Percentiles rank a stretch among this genome's conserved stretches.
phyloP scores from a whole-genome alignment of 2,113 vertebrate genomes.

The Illadopsis cleaveri region DNA sequence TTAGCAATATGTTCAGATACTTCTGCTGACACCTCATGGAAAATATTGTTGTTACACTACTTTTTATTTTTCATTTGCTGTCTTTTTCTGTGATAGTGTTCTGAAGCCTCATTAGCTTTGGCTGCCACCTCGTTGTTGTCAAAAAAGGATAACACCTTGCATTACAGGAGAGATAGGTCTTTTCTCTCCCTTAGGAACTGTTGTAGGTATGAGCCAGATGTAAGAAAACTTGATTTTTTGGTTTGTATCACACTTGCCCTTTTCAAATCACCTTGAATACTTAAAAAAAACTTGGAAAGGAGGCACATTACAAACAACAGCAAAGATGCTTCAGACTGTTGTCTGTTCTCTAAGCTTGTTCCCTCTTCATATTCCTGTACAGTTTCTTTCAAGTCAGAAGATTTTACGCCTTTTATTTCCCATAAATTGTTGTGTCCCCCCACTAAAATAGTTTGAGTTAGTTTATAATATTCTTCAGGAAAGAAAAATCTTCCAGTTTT shows the following conservation, averaged over 20 bases:
- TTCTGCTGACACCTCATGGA: slow-evolving; percentile 53
- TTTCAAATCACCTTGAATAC: background rate
- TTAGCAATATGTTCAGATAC: slow-evolving; percentile 29
- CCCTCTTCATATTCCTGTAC: background rate
- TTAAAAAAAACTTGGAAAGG: background rate
- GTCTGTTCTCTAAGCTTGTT: background rate
- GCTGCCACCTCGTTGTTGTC: background rate
- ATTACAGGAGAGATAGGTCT: background rate
- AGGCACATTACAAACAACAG: background rate
- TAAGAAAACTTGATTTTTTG: background rate
- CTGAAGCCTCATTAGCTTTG: background rate
- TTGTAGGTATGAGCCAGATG: background rate
- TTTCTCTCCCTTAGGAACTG: background rate
- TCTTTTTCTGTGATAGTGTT: background rate
- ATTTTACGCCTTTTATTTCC: background rate
- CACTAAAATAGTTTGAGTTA: background rate
- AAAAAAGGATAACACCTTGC: background rate
- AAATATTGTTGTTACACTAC: slow-evolving; percentile 25
- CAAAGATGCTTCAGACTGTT: background rate
- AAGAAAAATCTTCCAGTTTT: background rate
- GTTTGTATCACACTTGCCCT: background rate
- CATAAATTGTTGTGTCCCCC: background rate
- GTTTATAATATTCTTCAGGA: background rate
- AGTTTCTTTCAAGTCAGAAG: background rate
- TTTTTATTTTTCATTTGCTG: background rate